Evolutionary conservation across 2,888 invertebrate genomes (phyloP).

Genomic region (Acholoe squamosa): DNA sequence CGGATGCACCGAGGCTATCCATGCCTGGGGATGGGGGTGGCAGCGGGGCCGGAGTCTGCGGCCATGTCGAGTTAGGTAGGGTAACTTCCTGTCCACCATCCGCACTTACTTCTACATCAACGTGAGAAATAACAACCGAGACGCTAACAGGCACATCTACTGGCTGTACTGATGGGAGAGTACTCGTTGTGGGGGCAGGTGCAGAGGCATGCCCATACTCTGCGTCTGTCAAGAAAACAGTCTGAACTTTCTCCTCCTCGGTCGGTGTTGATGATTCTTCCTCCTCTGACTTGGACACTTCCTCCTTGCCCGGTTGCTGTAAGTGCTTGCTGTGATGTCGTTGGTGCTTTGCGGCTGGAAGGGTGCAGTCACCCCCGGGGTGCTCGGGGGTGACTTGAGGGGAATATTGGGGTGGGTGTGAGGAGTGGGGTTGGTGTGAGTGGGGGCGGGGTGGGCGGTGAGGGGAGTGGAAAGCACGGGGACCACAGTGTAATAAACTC

Average conservation of each 20-base stretch:
- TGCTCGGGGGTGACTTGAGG: background rate
- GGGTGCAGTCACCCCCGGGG: background rate
- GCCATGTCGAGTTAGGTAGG: slow-evolving; percentile 2
- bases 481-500: slow-evolving; percentile 21
- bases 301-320: slow-evolving; percentile 42
- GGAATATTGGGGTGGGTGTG: background rate
- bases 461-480: slow-evolving; percentile 43
- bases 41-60: background rate
- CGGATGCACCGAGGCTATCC: background rate
- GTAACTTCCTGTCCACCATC: background rate
- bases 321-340: slow-evolving; percentile 11
- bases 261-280: slow-evolving; percentile 50
- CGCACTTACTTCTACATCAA: too few species aligned
- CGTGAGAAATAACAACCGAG: background rate
- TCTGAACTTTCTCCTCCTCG: slow-evolving; percentile 60
- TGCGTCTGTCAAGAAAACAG: slow-evolving; percentile 65
- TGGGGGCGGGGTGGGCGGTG: slow-evolving; percentile 1
- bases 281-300: slow-evolving; percentile 61
- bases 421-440: background rate
- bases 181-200: slow-evolving; percentile 9
- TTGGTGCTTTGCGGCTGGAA: background rate
- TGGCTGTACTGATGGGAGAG: background rate
- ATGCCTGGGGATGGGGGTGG: background rate
- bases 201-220: slow-evolving; percentile 70
- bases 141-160: background rate